A percentile compares a stretch with the other conserved stretches of the same genome.
These are phyloP conservation scores for Macrobrachium nipponense DNA, from an alignment of 1,140 invertebrate species.

Conservation along the genomic window DNA sequence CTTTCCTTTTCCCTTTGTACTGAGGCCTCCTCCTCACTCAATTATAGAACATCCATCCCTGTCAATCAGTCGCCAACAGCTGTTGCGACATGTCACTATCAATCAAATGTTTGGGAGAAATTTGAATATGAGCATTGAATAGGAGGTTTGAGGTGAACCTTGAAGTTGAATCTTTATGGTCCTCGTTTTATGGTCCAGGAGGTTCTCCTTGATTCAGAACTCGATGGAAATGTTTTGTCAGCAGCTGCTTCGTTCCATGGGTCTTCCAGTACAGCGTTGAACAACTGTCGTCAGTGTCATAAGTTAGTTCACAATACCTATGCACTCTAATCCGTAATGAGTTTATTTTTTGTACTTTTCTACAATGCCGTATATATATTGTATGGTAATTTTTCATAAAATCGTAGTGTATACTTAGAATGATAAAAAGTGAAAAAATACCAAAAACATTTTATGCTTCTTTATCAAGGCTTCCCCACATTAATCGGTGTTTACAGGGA, in stretches of 20 bases:
- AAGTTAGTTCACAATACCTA: constrained; percentile 63
- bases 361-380: constrained; percentile 63
- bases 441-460: constrained; percentile 61
- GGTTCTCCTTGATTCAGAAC: constrained; percentile 49
- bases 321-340: constrained; percentile 63
- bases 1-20: too few relatives aligned
- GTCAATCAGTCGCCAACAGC: constrained; percentile 28
- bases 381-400: constrained; percentile 63
- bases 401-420: constrained; percentile 63
- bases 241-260: constrained; percentile 61
- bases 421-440: constrained; percentile 59
- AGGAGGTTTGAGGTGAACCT: constrained; percentile 25
- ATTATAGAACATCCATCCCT: background rate
- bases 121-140: background rate
- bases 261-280: constrained; percentile 63
- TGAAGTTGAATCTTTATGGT: constrained; percentile 6
- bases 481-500: constrained; percentile 51
- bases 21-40: background rate
- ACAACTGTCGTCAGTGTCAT: constrained; percentile 62
- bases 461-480: constrained; percentile 57
- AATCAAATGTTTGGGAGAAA: constrained; percentile 26
- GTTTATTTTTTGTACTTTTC: constrained; percentile 63
- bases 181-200: constrained; percentile 10
- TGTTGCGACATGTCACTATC: background rate
- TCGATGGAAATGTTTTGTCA: constrained; percentile 53